Evolutionary conservation across 2,113 vertebrate species (phyloP).

Genomic region (Okapia johnstoni): DNA sequence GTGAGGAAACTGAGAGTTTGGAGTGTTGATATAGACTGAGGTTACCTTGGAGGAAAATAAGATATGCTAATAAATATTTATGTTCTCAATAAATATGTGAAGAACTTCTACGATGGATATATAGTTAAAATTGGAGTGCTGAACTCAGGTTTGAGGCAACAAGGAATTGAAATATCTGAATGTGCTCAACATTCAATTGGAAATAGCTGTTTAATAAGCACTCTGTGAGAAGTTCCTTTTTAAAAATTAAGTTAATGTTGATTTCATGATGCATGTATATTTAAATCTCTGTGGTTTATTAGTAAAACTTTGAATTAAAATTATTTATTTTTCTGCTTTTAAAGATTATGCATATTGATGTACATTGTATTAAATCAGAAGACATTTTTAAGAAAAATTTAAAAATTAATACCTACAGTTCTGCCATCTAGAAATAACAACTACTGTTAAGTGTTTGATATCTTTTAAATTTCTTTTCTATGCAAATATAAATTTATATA

Average conservation of each 20-base stretch:
- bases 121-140: constrained; percentile 51
- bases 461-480: not conserved
- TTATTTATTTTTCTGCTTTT: not conserved
- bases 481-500: not conserved
- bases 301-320: not conserved
- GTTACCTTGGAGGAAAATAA: constrained; percentile 67
- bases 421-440: not conserved
- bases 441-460: not conserved
- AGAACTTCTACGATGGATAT: constrained; percentile 60
- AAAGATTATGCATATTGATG: not conserved
- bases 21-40: constrained; percentile 15
- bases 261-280: not conserved
- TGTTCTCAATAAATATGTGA: constrained; percentile 61
- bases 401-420: not conserved
- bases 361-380: not conserved
- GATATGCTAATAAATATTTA: constrained; percentile 62
- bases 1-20: constrained; percentile 53
- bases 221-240: not conserved
- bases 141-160: constrained; percentile 37
- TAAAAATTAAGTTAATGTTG: not conserved
- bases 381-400: not conserved
- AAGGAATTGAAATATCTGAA: constrained; percentile 31
- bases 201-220: not conserved
- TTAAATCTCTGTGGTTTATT: not conserved
- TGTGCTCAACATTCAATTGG: not conserved